Base-by-base conservation (phyloP, 2,113 vertebrate genomes). In the Cynoglossus semilaevis region DNA sequence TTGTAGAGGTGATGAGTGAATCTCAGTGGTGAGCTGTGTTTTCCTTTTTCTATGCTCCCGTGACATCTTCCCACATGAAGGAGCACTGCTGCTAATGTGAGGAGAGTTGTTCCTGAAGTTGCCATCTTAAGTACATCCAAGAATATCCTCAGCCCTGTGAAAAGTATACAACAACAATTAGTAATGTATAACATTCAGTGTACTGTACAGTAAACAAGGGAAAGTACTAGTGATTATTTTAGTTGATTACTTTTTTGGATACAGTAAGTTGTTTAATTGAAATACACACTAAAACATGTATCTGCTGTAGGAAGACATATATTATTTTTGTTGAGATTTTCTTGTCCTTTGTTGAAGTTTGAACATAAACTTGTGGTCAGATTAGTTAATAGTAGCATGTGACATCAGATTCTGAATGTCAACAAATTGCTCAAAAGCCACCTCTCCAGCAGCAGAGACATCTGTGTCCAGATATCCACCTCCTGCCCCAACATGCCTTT, bases 1-100 rank as follows among this genome's bases (percentile, higher is more conserved):
- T 98, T 95, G 85, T 98, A 99, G 54, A 95, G 89, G 41, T 91
- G 85, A 60, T 95, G 91, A 0, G 95, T 96, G 83, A 99, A 99
- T 75, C 79, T 91, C 47, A 94, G 70, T 0, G 88, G 86, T 35
- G 91, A 91, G 70, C 80, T 66, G 70, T 84, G 76, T 60, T 93
- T 94, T 67, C 86, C 79, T 62, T 93, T 93, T 52, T 77, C 89
- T 36, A 71, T 67, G 61, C 36, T 83, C 0, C 77, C 85, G 7
- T 90, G 73, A 68, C 67, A 90, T 66, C 74, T 67, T 17, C 64
- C 66, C 36, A 77, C 65, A 2, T 77, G 86, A 45, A 93, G 60
- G 42, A 94, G 73, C 58, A 91, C 29, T 34, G 74, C 70, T 9
- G 63, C 55, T 15, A 88, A 55, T 40, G 59, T 18, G 11, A 91